Evolutionary conservation across 1,140 invertebrate species (phyloP).

Genomic region (Papilio machaon): DNA sequence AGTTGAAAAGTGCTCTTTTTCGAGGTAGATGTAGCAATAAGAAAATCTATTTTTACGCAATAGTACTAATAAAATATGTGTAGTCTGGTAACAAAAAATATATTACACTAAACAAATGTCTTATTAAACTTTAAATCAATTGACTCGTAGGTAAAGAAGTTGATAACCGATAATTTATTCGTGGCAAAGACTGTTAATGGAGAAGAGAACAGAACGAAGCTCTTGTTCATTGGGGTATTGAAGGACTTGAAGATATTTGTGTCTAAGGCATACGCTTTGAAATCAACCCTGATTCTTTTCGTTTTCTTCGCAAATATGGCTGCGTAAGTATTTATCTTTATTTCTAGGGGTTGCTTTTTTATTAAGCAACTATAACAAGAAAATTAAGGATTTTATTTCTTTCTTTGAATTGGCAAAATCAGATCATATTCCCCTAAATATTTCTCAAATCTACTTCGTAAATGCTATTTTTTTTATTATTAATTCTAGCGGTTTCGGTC

Average conservation of each 20-base stretch:
- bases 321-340: conserved; percentile 81
- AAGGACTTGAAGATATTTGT: conserved; percentile 82
- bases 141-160: conserved; percentile 71
- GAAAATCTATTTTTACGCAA: too few relatives aligned
- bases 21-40: too few relatives aligned
- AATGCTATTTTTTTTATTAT: too few relatives aligned
- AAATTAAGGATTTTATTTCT: too few relatives aligned
- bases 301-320: conserved; percentile 87
- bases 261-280: conserved; percentile 78
- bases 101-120: neutral
- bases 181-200: conserved; percentile 59
- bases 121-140: neutral
- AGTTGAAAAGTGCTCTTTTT: too few relatives aligned
- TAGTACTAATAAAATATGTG: too few relatives aligned
- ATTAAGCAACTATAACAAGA: too few relatives aligned
- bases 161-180: conserved; percentile 71
- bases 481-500: conserved; percentile 84
- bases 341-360: neutral
- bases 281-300: conserved; percentile 82
- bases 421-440: too few relatives aligned
- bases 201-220: conserved; percentile 69
- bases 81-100: too few relatives aligned
- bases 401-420: too few relatives aligned
- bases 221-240: conserved; percentile 79
- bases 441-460: too few relatives aligned